phyloP scores from a whole-genome alignment of 2,113 vertebrate species.

The Hyperopisus bebe region DNA sequence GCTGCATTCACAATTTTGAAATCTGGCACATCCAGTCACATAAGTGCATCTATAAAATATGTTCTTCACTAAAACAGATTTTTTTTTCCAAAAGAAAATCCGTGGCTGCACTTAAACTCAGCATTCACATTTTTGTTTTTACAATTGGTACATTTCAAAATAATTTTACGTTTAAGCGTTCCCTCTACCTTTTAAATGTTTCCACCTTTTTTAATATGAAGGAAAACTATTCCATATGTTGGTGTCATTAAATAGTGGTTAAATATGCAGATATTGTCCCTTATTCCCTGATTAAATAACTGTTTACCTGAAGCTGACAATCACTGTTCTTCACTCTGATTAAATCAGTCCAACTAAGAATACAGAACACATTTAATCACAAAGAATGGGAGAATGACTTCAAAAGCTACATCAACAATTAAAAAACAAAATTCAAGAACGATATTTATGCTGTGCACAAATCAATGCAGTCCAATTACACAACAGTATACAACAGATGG shows the following conservation, averaged over 20 bases:
- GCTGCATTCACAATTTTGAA: background rate
- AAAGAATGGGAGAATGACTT: background rate
- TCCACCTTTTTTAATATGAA: background rate
- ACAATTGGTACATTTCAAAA: background rate
- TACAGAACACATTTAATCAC: background rate
- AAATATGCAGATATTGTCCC: background rate
- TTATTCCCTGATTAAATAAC: background rate
- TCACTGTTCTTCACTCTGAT: background rate
- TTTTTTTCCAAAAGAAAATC: background rate
- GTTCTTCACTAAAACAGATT: background rate
- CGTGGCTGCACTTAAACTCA: background rate
- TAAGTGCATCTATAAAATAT: background rate
- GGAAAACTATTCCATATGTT: background rate
- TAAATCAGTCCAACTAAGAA: background rate
- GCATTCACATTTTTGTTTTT: background rate
- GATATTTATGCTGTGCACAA: background rate
- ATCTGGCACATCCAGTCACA: background rate
- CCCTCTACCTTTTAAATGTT: background rate
- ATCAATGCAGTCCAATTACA: background rate
- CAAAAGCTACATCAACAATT: background rate
- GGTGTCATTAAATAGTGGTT: background rate
- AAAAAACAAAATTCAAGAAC: background rate
- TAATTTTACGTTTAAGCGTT: background rate
- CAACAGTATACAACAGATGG: background rate
- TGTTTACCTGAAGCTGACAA: background rate